Base-by-base conservation (phyloP, 1,140 invertebrate genomes). In the Zophobas atratus region DNA sequence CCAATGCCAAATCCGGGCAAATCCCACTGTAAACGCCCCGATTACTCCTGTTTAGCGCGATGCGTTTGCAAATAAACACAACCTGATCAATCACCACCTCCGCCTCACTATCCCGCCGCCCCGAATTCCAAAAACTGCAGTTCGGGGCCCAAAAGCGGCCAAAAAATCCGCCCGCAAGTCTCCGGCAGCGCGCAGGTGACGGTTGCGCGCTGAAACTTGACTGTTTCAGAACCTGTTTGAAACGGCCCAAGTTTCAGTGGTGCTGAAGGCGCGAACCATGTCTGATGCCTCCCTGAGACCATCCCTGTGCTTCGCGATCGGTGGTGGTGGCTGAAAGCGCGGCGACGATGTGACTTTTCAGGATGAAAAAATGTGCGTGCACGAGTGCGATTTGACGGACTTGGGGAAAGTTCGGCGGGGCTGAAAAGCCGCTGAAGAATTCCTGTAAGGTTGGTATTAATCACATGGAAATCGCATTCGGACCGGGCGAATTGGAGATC, bases 151-250 rank as follows among this genome's bases (percentile, higher is more conserved):
- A 43, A 67, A 67, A 43, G n/a, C 35, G 38, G 8, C 38, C 41
- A 67, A 67, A 67, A 67, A 43, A n/a, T 51, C 8, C 8, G 3
- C 36, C 32, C 20, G 56, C 5, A 6, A 67, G 39, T 43, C n/a
- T 34, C 60, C 6, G 56, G 60, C 60, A 73, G 41, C 33, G 71
- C 71, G 71, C 71, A 73, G 71, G 71, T 73, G 38, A 73, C 71
- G n/a, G 49, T 51, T 73, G 71, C 71, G 71, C 71, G 5, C 33
- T 73, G 71, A 48, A 53, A 73, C 71, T 67, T 41, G 33, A 60
- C n/a, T 67, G 20, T 5, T 63, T 63, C 57, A 63, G 57, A 51
- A 51, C 49, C 49, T 51, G 57, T 63, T 63, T 63, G 57, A 63
- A 63, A 63, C 8, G 39, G 60, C 2, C 60, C 60, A 32, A 67